Percentiles rank a stretch among this genome's conserved stretches.
These are phyloP conservation scores for Brachyptera risi DNA, from an alignment of 2,888 invertebrate genomes.

Conservation along the genomic window DNA sequence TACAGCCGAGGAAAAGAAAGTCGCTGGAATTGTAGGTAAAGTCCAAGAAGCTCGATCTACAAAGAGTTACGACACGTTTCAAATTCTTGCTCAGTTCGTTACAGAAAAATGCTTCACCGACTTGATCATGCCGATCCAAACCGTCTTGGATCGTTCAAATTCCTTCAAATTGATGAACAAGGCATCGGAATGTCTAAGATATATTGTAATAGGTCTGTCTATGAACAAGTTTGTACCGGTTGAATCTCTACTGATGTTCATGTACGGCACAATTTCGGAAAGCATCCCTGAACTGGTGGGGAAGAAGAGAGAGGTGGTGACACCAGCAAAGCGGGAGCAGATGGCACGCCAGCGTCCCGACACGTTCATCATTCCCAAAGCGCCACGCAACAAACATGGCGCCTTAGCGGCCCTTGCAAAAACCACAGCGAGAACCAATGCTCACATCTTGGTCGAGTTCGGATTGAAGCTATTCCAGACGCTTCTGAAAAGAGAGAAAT, in stretches of 20 bases:
- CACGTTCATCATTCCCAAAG: constrained; percentile 71
- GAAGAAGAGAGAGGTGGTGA: constrained; percentile 46
- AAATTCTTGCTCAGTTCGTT: constrained; percentile 74
- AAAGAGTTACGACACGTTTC: constrained; percentile 82
- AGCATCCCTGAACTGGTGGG: constrained; percentile 68
- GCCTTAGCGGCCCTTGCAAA: constrained; percentile 41
- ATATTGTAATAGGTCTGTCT: constrained; percentile 75
- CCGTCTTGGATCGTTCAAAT: constrained; percentile 68
- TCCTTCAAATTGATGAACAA: constrained; percentile 77
- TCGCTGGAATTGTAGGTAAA: constrained; percentile 75
- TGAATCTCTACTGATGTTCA: constrained; percentile 71
- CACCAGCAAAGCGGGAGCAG: constrained; percentile 37
- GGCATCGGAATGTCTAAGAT: constrained; percentile 73
- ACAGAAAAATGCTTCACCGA: constrained; percentile 71
- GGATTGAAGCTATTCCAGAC: constrained; percentile 74
- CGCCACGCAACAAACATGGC: constrained; percentile 61
- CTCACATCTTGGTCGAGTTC: constrained; percentile 85
- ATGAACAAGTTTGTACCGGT: constrained; percentile 72
- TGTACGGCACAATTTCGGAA: constrained; percentile 76
- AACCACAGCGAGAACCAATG: constrained; percentile 68
- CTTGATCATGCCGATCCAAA: constrained; percentile 76
- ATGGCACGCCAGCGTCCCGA: constrained; percentile 59
- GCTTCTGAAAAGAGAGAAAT: constrained; percentile 71
- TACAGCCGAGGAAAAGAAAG: constrained; percentile 87
- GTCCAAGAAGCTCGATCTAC: constrained; percentile 77